Evolutionary conservation across 2,113 vertebrate genomes (phyloP), one percentile per base, ranked within the genome.

Genomic region (Chloropsis cyanopogon): DNA sequence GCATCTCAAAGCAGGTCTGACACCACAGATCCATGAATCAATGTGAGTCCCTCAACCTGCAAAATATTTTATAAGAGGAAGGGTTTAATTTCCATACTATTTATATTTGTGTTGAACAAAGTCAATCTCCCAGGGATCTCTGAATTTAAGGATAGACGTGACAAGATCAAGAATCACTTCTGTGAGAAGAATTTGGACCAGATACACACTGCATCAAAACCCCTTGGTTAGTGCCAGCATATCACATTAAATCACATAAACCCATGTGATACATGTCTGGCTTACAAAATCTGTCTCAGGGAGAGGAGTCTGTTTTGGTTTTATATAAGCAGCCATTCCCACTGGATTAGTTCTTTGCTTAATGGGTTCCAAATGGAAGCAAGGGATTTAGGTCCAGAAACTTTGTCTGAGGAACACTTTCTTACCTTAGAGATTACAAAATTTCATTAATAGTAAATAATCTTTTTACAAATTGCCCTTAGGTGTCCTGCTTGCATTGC

Each of bases 381-480:
- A 93, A 70, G 37, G 25, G 17, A 12, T 14, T 86, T 80, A 26
- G 17, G 28, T 86, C 21, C 63, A 64, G 54, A 82, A 41, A n/a
- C 11, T 70, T 78, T 11, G 1, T 71, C 72, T 88, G 42, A 90
- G 47, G 33, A 85, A 31, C 6, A 33, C 24, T 92, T 42, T 26
- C 46, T 88, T 88, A 83, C 82, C 52, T 88, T 70, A 71, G 52
- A 86, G 37, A 31, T 16, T 81, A 75, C 25, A 47, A 77, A 78
- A 83, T 78, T 73, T 73, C 47, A 73, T 94, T 91, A 93, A 83
- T 28, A 88, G 64, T 70, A 94, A 87, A 83, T 70, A 76, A 77
- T 29, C 25, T 63, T 85, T 91, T 77, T 70, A 33, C 31, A 78
- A 56, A 59, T 59, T 93, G 54, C 52, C 71, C 35, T 80, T 75